Evolutionary conservation across 2,888 invertebrate species (phyloP), one percentile per base, ranked within the genome.

Genomic region (Diaphora mendica): DNA sequence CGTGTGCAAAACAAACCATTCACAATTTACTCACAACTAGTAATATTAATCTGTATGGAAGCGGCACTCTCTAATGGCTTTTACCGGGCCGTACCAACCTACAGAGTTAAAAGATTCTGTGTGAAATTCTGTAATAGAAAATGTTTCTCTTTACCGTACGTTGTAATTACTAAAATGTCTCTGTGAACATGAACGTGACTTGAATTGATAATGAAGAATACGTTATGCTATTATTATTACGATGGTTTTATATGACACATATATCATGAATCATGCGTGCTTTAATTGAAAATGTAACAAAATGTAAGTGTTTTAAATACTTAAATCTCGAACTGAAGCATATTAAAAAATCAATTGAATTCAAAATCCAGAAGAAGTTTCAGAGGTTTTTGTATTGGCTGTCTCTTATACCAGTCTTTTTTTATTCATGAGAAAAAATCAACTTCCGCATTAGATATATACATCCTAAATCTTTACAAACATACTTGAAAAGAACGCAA

Each of bases 41-140:
- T 72, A 48, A 72, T 67, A 64, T 75, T 72, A 72, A 68, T 68
- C 48, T 35, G 69, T 70, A 70, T 68, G 66, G 62, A 75, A 66
- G 73, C 66, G 39, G 26, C 30, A 64, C 33, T 67, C 66, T 59
- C 69, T 66, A 75, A 75, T 72, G 70, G 75, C 69, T 68, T 72
- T 72, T 68, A 39, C 59, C 69, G 42, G 20, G 20, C 66, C 44
- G 26, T 39, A 64, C 42, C 35, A 55, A 42, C 55, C 62, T 59
- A 65, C 59, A 67, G 33, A 26, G 73, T 66, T 70, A 73, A 73
- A 73, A 73, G 65, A 64, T 73, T 65, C 30, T 55, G 51, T 72
- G 23, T 64, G 51, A 68, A 68, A 68, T 68, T 39, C 68, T 64
- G 42, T 33, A 66, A 70, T 51, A 73, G 55, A 59, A 69, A 66